phyloP scores from a whole-genome alignment of 2,888 invertebrate genomes.

The Eristalinus aeneus region DNA sequence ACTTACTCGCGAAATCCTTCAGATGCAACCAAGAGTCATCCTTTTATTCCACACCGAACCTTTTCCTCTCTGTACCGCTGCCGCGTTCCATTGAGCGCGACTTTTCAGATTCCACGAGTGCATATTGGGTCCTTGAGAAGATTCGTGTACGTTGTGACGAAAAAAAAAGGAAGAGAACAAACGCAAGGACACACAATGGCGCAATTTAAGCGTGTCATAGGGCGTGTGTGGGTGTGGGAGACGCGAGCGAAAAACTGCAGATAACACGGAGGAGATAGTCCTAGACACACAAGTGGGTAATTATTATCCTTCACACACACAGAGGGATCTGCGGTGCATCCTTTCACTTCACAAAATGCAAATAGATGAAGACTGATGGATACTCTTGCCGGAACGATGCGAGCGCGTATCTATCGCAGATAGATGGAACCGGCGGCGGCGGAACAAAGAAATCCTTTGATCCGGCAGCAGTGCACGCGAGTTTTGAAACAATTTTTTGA shows the following conservation, averaged over 20 bases:
- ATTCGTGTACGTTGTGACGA: constrained; percentile 6
- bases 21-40: constrained; percentile 2
- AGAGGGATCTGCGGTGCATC: constrained; percentile 31
- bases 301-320: constrained; percentile 62
- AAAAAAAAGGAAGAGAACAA: constrained; percentile 5
- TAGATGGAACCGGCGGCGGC: constrained; percentile 48
- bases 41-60: not conserved
- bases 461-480: constrained; percentile 50
- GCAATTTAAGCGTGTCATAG: constrained; percentile 52
- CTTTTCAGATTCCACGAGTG: not conserved
- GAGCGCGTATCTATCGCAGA: constrained; percentile 63
- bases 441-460: constrained; percentile 67
- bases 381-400: constrained; percentile 37
- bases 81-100: not conserved
- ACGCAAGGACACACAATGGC: constrained; percentile 50
- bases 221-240: not conserved
- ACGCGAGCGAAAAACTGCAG: constrained; percentile 51
- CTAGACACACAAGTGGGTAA: constrained; percentile 67
- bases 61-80: not conserved
- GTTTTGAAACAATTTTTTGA: constrained; percentile 55
- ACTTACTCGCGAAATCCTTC: not conserved
- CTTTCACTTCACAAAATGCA: constrained; percentile 60
- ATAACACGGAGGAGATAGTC: constrained; percentile 32
- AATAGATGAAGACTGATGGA: constrained; percentile 59
- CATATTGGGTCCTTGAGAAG: constrained; percentile 5